Conservation (phyloP, 2,888 invertebrate species). For the Latheticus oryzae region DNA sequence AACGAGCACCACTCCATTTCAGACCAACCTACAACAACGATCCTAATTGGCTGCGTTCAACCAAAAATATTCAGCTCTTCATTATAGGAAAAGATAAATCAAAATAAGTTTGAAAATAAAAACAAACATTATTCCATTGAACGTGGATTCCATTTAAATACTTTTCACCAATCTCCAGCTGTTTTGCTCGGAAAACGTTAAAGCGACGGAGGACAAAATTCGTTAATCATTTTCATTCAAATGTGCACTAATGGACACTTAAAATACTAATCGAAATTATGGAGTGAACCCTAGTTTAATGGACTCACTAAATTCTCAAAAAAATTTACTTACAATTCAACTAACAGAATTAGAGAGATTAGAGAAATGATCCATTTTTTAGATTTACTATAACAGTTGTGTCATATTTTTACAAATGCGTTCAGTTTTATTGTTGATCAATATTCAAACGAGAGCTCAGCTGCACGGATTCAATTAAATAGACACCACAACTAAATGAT, state of each 20-base stretch:
- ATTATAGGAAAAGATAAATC: constrained; percentile 14
- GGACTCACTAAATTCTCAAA: constrained; percentile 25
- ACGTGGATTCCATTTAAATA: not conserved
- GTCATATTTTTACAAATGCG: constrained; percentile 6
- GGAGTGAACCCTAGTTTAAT: constrained; percentile 27
- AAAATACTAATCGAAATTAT: constrained; percentile 28
- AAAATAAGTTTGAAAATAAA: too few relatives aligned
- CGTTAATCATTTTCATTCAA: constrained; percentile 33
- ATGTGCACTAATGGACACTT: constrained; percentile 31
- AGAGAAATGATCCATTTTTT: constrained; percentile 15
- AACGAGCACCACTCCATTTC: constrained; percentile 30
- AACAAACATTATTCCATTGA: constrained; percentile 14
- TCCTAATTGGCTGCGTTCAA: constrained; percentile 22
- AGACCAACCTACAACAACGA: constrained; percentile 22
- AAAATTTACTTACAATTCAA: constrained; percentile 25
- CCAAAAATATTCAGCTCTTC: not conserved
- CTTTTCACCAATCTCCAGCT: constrained; percentile 4
- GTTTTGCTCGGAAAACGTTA: constrained; percentile 4
- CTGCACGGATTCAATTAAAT: too few relatives aligned
- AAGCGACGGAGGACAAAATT: constrained; percentile 6
- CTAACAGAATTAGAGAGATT: constrained; percentile 18
- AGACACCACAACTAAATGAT: too few relatives aligned
- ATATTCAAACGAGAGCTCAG: too few relatives aligned
- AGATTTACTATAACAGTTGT: constrained; percentile 19
- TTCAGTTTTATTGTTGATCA: constrained; percentile 19